A percentile compares a stretch with the other conserved stretches of the same genome.
Conservation (phyloP, 2,888 invertebrate genomes). For the Drosophila merina region DNA sequence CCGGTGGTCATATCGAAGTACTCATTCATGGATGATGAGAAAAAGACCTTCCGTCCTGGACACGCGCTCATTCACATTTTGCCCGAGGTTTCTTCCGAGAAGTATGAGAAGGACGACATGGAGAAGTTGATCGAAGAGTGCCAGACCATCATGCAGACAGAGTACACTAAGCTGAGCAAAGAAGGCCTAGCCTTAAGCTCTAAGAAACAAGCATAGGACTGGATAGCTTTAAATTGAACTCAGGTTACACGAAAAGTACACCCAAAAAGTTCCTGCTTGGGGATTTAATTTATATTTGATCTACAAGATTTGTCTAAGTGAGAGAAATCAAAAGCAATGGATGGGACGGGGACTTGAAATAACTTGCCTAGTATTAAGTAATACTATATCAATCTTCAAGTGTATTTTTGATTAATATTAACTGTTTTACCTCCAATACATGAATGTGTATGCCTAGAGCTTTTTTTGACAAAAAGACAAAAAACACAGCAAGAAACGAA, state of each 20-base stretch:
- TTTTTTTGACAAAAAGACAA: slow-evolving; percentile 33
- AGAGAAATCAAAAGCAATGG: slow-evolving; percentile 41
- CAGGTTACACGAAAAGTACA: slow-evolving; percentile 48
- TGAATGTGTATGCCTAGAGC: slow-evolving; percentile 13
- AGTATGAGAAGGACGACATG: slow-evolving; percentile 87
- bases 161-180: slow-evolving; percentile 85
- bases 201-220: slow-evolving; percentile 62
- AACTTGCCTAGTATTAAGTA: slow-evolving; percentile 53
- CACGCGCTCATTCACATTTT: slow-evolving; percentile 89
- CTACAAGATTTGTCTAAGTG: slow-evolving; percentile 31
- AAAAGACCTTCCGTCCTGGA: slow-evolving; percentile 88
- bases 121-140: slow-evolving; percentile 87
- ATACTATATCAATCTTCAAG: slow-evolving; percentile 10
- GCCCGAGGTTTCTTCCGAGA: slow-evolving; percentile 89
- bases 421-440: slow-evolving; percentile 43
- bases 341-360: slow-evolving; percentile 37
- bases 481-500: slow-evolving; percentile 18
- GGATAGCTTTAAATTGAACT: slow-evolving; percentile 32
- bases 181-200: slow-evolving; percentile 75
- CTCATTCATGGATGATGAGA: slow-evolving; percentile 87
- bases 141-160: slow-evolving; percentile 88
- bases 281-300: slow-evolving; percentile 29
- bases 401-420: slow-evolving; percentile 51
- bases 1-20: slow-evolving; percentile 95
- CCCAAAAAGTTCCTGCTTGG: slow-evolving; percentile 15